Evolutionary conservation across 2,888 invertebrate species (phyloP).

Genomic region (Acanthosepion lycidas): DNA sequence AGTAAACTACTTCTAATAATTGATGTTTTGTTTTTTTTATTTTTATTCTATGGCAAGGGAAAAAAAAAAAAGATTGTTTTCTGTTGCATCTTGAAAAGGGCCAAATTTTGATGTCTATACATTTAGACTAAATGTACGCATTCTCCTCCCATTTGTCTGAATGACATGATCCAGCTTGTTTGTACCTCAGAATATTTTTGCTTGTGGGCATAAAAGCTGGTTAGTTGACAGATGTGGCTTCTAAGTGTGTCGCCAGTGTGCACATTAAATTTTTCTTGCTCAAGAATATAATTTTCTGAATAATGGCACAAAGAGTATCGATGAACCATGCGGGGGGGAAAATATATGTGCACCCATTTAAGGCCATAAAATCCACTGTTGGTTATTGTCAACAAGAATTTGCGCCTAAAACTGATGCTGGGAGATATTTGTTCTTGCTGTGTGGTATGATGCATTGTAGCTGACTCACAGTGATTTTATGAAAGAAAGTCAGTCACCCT

Average conservation of each 20-base stretch:
- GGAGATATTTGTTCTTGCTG: background rate
- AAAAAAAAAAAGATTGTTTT: background rate
- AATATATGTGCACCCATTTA: background rate
- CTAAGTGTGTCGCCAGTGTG: background rate
- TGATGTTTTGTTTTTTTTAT: background rate
- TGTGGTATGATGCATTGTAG: background rate
- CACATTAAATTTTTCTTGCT: background rate
- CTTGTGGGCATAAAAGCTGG: background rate
- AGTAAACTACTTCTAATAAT: background rate
- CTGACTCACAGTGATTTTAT: background rate
- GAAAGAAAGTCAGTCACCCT: background rate
- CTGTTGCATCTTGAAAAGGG: background rate
- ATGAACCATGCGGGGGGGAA: background rate
- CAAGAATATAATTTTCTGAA: background rate
- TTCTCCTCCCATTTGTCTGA: background rate
- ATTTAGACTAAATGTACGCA: background rate
- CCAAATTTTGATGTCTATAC: background rate
- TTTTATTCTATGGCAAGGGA: background rate
- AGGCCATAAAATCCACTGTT: background rate
- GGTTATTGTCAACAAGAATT: background rate
- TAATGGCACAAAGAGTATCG: background rate
- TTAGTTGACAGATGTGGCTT: constrained; percentile 6
- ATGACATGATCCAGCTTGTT: background rate
- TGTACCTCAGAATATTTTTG: background rate
- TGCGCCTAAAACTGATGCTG: background rate